Evolutionary conservation across 2,113 vertebrate genomes (phyloP).

Genomic region (Anhinga anhinga): DNA sequence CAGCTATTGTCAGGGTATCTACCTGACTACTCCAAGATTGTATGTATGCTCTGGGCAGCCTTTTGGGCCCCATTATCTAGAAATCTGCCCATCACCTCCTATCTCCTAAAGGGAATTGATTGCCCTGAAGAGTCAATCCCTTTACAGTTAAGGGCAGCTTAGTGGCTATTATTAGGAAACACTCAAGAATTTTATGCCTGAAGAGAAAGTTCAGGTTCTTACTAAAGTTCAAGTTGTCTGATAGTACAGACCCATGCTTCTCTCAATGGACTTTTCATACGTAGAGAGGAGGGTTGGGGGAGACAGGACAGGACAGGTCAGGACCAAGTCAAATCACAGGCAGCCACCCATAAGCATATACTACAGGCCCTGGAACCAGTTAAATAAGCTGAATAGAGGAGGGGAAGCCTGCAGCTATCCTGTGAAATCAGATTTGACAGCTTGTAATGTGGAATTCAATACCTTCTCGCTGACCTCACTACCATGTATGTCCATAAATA

Average conservation of each 20-base stretch:
- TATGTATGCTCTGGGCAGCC: not conserved
- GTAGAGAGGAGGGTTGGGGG: not conserved
- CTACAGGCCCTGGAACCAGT: not conserved
- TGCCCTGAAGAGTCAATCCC: not conserved
- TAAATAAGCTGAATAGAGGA: not conserved
- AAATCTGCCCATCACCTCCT: not conserved
- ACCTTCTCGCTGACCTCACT: not conserved
- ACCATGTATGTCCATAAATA: not conserved
- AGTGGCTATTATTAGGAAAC: not conserved
- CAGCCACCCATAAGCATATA: not conserved
- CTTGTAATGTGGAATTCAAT: not conserved
- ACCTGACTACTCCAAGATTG: fast-evolving
- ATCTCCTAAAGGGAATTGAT: not conserved
- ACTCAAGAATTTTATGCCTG: not conserved
- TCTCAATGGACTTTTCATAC: not conserved
- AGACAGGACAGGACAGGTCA: not conserved
- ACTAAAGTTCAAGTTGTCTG: not conserved
- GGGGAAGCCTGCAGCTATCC: not conserved
- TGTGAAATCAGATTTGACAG: conserved; percentile 5
- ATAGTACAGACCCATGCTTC: not conserved
- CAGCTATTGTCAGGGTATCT: not conserved
- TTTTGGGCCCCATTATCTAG: not conserved
- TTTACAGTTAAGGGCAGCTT: not conserved
- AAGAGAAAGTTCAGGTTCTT: not conserved
- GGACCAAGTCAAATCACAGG: not conserved